phyloP scores from a whole-genome alignment of 2,888 invertebrate species.

The Tachystola acroxantha region DNA sequence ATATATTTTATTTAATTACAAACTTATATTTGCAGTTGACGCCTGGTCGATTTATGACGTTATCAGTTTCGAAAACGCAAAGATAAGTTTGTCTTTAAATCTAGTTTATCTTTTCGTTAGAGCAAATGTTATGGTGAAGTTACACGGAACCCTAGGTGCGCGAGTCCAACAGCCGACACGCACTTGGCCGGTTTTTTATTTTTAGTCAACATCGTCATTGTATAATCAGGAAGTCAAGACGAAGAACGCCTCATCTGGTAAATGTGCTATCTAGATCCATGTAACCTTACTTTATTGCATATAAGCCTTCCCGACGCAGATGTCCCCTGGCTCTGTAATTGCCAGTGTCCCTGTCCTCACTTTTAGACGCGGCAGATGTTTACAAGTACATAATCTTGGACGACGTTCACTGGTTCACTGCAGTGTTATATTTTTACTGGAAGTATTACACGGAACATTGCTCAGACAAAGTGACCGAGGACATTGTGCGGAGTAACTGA shows the following conservation, averaged over 20 bases:
- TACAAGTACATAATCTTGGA: constrained; percentile 49
- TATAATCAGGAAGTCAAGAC: background rate
- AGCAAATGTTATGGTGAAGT: too few relatives aligned
- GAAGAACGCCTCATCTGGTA: background rate
- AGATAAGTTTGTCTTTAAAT: too few relatives aligned
- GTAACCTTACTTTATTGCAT: constrained; percentile 56
- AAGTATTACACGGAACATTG: constrained; percentile 8
- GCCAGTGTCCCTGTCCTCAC: constrained; percentile 53
- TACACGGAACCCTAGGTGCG: too few relatives aligned
- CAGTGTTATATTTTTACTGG: constrained; percentile 19
- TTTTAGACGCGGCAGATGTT: constrained; percentile 60
- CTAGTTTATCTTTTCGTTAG: too few relatives aligned
- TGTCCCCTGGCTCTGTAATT: constrained; percentile 58
- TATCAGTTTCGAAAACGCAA: too few relatives aligned
- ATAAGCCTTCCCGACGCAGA: constrained; percentile 54
- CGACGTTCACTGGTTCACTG: constrained; percentile 30
- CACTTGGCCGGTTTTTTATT: too few relatives aligned
- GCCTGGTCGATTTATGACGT: too few relatives aligned
- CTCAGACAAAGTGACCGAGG: background rate
- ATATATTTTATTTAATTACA: too few relatives aligned
- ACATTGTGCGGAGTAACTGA: too few relatives aligned
- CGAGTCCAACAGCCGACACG: too few relatives aligned
- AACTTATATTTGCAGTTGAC: too few relatives aligned
- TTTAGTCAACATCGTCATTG: too few relatives aligned
- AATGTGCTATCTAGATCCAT: constrained; percentile 17